A percentile compares a stretch with the other conserved stretches of the same genome.
Evolutionary conservation across 2,113 vertebrate genomes (phyloP).

Genomic region (Globicephala melas): DNA sequence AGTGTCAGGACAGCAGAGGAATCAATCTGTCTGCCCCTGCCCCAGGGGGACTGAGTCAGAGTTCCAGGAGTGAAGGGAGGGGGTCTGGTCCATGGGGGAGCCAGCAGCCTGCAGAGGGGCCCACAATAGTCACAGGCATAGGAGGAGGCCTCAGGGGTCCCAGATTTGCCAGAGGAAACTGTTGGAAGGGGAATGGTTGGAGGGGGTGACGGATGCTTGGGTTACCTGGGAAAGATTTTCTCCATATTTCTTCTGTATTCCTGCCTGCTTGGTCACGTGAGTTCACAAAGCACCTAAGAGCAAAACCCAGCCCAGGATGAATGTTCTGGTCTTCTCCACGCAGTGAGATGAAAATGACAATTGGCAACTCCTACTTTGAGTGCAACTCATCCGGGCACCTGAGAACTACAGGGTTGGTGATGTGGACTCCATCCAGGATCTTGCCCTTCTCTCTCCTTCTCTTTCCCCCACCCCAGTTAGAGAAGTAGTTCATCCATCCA

Average conservation of each 20-base stretch:
- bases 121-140: too few species aligned
- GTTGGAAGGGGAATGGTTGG: not conserved
- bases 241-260: not conserved
- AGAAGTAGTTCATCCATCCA: not conserved
- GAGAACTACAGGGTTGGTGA: rapidly evolving
- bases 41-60: not conserved
- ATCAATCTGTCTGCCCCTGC: not conserved
- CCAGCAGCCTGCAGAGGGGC: not conserved
- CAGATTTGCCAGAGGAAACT: not conserved
- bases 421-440: not conserved
- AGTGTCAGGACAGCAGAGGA: not conserved
- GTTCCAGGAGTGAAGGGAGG: not conserved
- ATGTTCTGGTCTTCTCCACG: too few species aligned
- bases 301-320: not conserved
- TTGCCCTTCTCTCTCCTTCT: too few species aligned
- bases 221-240: not conserved
- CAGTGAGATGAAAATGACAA: not conserved
- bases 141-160: too few species aligned
- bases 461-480: not conserved
- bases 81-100: too few species aligned
- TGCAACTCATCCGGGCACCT: not conserved
- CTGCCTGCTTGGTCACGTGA: not conserved
- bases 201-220: not conserved
- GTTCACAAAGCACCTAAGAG: not conserved
- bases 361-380: not conserved